phyloP scores from a whole-genome alignment of 23 tunicate genomes.

The Trididemnum nubilum region DNA sequence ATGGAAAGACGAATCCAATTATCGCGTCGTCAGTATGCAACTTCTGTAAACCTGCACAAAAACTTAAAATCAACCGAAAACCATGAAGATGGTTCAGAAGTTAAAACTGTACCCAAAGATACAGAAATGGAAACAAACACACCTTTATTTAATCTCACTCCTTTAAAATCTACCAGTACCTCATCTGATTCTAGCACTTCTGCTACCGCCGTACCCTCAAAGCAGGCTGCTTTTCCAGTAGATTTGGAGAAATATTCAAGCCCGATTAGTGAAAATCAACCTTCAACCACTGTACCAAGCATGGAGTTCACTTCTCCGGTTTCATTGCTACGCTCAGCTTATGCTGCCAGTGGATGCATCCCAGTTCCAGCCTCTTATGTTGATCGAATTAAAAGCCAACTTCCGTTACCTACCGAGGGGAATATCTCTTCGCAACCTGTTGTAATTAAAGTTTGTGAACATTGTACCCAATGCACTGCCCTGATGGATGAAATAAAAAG shows the following conservation, averaged over 20 bases:
- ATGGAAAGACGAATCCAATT: constrained; percentile 58
- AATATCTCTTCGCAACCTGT: neutral
- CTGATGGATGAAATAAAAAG: constrained; percentile 48
- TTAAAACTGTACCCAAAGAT: neutral
- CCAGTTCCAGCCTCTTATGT: constrained; percentile 78
- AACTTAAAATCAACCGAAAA: too few species aligned
- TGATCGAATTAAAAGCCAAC: constrained; percentile 49
- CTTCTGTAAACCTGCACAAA: neutral
- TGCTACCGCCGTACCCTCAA: neutral
- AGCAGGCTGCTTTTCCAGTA: neutral
- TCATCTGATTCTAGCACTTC: neutral
- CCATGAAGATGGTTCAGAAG: neutral
- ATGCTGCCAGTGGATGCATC: constrained; percentile 37
- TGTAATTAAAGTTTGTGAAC: constrained; percentile 73
- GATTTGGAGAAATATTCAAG: neutral
- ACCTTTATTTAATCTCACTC: neutral
- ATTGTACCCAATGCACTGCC: constrained; percentile 69
- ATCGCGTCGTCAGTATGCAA: constrained; percentile 18
- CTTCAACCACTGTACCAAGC: neutral
- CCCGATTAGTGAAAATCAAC: neutral
- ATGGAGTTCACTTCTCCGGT: constrained; percentile 11
- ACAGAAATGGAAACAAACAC: neutral
- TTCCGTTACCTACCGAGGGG: constrained; percentile 14
- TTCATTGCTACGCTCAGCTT: constrained; percentile 18
- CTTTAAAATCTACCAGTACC: neutral